Percentiles rank a stretch among this genome's conserved stretches.
Evolutionary conservation across 2,888 invertebrate genomes (phyloP).

Genomic region (Eilema depressum): DNA sequence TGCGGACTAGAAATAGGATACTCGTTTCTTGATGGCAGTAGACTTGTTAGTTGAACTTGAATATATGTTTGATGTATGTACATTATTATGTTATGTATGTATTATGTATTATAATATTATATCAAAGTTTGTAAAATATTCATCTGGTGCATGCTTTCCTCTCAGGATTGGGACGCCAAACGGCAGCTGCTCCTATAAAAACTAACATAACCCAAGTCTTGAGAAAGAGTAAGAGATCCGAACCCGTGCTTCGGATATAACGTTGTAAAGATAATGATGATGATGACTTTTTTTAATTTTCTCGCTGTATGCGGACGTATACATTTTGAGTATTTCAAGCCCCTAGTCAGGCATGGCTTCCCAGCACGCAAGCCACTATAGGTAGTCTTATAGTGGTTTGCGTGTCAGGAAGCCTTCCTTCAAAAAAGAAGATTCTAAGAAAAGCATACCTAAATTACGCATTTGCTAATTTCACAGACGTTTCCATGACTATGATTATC

Average conservation of each 20-base stretch:
- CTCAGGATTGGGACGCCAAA: neutral
- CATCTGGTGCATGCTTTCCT: neutral
- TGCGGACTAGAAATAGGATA: neutral
- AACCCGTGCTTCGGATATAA: neutral
- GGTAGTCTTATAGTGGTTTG: neutral
- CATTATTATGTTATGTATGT: too few relatives aligned
- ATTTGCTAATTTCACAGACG: slow-evolving; percentile 16
- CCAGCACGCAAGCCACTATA: neutral
- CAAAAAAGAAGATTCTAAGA: neutral
- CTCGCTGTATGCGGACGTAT: neutral
- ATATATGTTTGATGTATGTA: too few relatives aligned
- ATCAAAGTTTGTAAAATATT: too few relatives aligned
- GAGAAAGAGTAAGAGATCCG: too few relatives aligned
- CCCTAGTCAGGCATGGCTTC: neutral
- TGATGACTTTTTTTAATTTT: neutral
- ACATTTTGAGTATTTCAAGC: neutral
- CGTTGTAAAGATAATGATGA: neutral
- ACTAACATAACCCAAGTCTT: neutral
- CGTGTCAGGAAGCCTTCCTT: neutral
- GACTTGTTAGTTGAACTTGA: neutral
- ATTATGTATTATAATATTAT: too few relatives aligned
- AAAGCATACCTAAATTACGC: slow-evolving; percentile 14
- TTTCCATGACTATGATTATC: slow-evolving; percentile 28
- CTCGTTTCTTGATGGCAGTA: neutral
- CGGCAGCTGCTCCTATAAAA: neutral